phyloP scores from a whole-genome alignment of 2,797 vertebrate genomes.

The Stomatorhinus walkeri region DNA sequence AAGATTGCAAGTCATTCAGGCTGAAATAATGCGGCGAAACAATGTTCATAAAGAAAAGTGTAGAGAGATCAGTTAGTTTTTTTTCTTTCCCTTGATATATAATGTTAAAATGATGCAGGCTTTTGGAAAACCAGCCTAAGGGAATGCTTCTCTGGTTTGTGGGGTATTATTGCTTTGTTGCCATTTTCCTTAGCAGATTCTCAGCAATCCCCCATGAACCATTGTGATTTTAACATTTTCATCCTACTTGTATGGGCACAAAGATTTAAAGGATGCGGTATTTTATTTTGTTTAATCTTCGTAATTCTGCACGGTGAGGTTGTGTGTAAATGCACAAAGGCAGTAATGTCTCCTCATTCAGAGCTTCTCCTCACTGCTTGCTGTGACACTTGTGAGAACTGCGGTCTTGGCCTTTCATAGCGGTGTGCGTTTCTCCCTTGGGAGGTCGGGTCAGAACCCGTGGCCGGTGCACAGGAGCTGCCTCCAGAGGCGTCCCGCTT shows the following conservation, averaged over 20 bases:
- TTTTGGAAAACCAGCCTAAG: neutral
- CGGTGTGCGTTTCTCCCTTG: neutral
- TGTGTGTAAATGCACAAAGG: neutral
- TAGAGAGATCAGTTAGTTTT: neutral
- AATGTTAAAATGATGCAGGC: neutral
- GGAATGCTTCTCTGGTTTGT: neutral
- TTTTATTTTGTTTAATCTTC: neutral
- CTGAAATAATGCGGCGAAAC: neutral
- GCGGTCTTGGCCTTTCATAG: neutral
- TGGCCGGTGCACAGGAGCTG: neutral
- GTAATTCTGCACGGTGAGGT: neutral
- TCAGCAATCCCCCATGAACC: neutral
- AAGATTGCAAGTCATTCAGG: neutral
- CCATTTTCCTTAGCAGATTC: neutral
- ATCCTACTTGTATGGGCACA: neutral
- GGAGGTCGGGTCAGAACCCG: neutral
- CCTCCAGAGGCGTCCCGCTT: neutral
- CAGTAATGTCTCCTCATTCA: neutral
- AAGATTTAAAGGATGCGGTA: neutral
- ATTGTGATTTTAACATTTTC: neutral
- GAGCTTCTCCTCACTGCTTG: neutral
- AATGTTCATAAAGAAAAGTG: neutral
- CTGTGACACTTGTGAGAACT: slow-evolving; percentile 1
- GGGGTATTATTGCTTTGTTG: neutral
- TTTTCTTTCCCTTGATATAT: neutral